Evolutionary conservation across 2,888 invertebrate species (phyloP), one percentile per base, ranked within the genome.

Genomic region (Diaperis boleti): DNA sequence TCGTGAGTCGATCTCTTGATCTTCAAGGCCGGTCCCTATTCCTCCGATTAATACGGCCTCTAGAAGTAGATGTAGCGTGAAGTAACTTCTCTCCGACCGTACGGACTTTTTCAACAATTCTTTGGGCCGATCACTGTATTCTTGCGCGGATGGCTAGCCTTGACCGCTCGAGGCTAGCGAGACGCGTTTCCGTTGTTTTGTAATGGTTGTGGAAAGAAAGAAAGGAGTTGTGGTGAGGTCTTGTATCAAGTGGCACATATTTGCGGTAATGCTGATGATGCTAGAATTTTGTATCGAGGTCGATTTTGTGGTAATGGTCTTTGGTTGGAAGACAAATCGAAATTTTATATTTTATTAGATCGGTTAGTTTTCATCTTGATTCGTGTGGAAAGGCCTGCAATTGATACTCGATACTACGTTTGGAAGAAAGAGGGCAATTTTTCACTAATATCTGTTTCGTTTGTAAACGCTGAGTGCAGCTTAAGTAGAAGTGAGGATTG

Each of bases 141-240:
- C 42, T 59, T 41, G 33, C 15, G 20, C 13, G 33, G 31, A 20
- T 29, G 45, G 45, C 18, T 39, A 47, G 55, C 62, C 61, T 56
- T 62, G 62, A 56, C 62, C 62, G 62, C 26, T 54, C 60, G 33
- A 37, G 60, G 45, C 39, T 13, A 18, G 1, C 18, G 33, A 10
- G 37, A 22, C 39, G 37, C 39, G 52, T 52, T 52, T 37, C 52
- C 52, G 52, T 49, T 18, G 49, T 49, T 49, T 18, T 47, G 14
- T 47, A 13, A 47, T 10, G 20, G 13, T 44, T 18, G 10, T 20
- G 35, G 14, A 35, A 35, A 35, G 10, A 35, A 35, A 13, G 14
- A 35, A 10, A 5, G 2, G 11, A n/a, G 5, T 35, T n/a, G 54
- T 26, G 17, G 22, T 7, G 22, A 11, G 14, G 7, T 6, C 11